Base-by-base conservation (phyloP, 2,113 vertebrate genomes). In the Etheostoma cragini region DNA sequence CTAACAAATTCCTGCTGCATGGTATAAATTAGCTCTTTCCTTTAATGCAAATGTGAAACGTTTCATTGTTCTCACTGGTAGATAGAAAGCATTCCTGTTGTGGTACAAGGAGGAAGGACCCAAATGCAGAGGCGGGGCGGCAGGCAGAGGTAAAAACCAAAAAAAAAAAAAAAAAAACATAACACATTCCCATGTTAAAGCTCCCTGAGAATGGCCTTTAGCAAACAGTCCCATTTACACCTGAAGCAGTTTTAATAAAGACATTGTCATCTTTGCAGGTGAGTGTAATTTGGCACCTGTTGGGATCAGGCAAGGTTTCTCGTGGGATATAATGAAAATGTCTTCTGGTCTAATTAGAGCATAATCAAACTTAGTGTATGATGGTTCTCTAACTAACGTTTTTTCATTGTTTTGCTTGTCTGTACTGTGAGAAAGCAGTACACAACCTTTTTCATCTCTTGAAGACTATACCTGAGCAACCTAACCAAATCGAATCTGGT, bases 171-270 rank as follows among this genome's bases (percentile, higher is more conserved):
- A n/a, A n/a, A n/a, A n/a, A n/a, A n/a, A n/a, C n/a, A n/a, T n/a
- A n/a, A n/a, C n/a, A n/a, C n/a, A n/a, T n/a, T 83, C 83, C 69
- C 81, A 83, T 46, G 8, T 24, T 72, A 60, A 80, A 90, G 77
- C 82, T 66, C 83, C 84, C 68, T 92, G 93, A 91, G 93, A 94
- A 86, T 19, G 3, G n/a, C 50, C 21, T 14, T n/a, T 15, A 30
- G 45, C 15, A 60, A 72, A 35, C 5, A 3, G 26, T 93, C 84
- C 78, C 91, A 87, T 82, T 60, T 60, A 47, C 49, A 58, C 58
- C 54, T 61, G 58, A 65, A 8, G 24, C 53, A 63, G 26, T 68
- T 60, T 80, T 60, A 83, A 87, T 72, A 11, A 38, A 38, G 74
- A 62, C 75, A 68, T 47, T 65, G 58, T 72, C 69, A 64, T 68